These are phyloP conservation scores for Ernsta delagoae DNA, from an alignment of 2,888 invertebrate species.

Conservation along the genomic window DNA sequence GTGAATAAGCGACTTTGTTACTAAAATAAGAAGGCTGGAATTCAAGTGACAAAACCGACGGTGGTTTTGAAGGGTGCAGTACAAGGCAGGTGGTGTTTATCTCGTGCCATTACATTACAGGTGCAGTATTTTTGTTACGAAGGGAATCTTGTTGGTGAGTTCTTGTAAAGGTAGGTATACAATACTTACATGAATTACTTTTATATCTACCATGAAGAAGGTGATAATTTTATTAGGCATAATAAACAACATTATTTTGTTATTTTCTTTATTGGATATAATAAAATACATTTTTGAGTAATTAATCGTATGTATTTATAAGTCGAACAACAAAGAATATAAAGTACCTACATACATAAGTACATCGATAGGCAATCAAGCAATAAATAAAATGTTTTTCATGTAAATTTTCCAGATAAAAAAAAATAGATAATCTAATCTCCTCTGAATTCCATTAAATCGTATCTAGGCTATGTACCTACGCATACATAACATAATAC, in stretches of 20 bases:
- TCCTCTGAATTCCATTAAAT: neutral
- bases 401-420: neutral
- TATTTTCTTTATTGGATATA: too few species aligned
- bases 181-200: too few species aligned
- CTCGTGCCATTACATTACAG: neutral
- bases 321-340: neutral
- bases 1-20: neutral
- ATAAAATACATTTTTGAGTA: too few species aligned
- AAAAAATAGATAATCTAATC: neutral
- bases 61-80: slow-evolving; percentile 2
- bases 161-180: too few species aligned
- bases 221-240: too few species aligned
- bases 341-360: neutral
- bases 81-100: slow-evolving; percentile 1
- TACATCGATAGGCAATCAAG: neutral
- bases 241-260: too few species aligned
- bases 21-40: neutral
- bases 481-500: too few species aligned
- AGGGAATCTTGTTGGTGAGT: neutral
- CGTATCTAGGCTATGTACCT: neutral
- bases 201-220: too few species aligned
- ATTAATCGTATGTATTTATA: too few species aligned
- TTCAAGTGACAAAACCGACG: neutral
- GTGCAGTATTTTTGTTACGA: neutral
- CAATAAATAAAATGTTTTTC: neutral